These are phyloP conservation scores for Mesopsocus fuscifrons DNA, from an alignment of 2,888 invertebrate genomes.

Conservation along the genomic window DNA sequence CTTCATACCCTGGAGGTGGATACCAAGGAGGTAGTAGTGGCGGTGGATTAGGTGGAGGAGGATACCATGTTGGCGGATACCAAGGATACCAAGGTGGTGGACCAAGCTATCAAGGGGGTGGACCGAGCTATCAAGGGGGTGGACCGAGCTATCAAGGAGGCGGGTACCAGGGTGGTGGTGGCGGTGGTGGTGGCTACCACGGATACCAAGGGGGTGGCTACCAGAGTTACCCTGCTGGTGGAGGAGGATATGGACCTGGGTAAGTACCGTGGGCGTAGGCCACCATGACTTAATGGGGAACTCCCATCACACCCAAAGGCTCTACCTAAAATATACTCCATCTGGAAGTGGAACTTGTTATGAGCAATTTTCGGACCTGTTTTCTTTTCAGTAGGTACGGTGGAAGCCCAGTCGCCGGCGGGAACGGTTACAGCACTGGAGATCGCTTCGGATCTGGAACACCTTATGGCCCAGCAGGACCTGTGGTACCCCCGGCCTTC, in stretches of 20 bases:
- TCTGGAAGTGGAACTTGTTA: too few relatives aligned
- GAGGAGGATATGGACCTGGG: conserved; percentile 13
- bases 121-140: conserved; percentile 6
- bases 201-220: conserved; percentile 19
- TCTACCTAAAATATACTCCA: too few relatives aligned
- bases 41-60: conserved; percentile 14
- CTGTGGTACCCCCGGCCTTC: conserved; percentile 19
- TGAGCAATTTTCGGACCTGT: too few relatives aligned
- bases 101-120: conserved; percentile 4
- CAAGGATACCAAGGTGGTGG: conserved; percentile 8
- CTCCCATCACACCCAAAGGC: too few relatives aligned
- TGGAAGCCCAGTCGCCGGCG: conserved; percentile 15
- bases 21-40: conserved; percentile 12
- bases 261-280: conserved; percentile 9
- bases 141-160: conserved; percentile 4
- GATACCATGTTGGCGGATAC: conserved; percentile 9
- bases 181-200: conserved; percentile 24
- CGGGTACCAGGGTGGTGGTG: conserved; percentile 16
- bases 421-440: conserved; percentile 14
- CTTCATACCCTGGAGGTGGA: conserved; percentile 18
- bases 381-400: conserved; percentile 10
- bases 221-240: conserved; percentile 20
- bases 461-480: conserved; percentile 17
- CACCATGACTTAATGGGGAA: too few relatives aligned
- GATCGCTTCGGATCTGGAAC: conserved; percentile 22